These are phyloP conservation scores for Myotis brandtii DNA, from an alignment of 2,113 vertebrate species.

Conservation along the genomic window DNA sequence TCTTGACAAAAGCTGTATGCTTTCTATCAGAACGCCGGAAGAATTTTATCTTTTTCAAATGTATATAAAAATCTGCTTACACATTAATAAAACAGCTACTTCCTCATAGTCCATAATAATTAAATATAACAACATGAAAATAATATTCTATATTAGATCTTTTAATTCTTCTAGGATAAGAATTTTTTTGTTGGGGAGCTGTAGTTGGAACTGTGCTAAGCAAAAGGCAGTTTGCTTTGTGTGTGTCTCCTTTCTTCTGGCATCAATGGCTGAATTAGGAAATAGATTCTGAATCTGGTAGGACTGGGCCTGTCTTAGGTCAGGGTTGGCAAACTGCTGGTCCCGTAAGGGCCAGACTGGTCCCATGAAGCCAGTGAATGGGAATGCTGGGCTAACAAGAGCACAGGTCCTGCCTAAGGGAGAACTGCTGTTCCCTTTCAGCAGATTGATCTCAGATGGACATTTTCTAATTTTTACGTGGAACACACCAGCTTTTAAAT, in stretches of 20 bases:
- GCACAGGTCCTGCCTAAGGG: neutral
- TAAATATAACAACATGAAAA: neutral
- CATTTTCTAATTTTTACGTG: neutral
- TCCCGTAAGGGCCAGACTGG: too few species aligned
- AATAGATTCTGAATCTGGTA: neutral
- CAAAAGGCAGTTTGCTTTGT: neutral
- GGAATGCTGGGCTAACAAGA: neutral
- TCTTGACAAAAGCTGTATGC: constrained; percentile 26
- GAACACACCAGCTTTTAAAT: neutral
- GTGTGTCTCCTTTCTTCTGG: neutral
- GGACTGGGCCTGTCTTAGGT: neutral
- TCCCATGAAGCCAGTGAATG: neutral
- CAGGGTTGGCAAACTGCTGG: neutral
- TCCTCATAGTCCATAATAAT: neutral
- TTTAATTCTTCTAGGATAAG: neutral
- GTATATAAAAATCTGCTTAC: neutral
- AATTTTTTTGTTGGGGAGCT: neutral
- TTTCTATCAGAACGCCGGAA: constrained; percentile 73
- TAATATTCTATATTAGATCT: neutral
- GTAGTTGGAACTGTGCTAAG: neutral
- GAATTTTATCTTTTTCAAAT: constrained; percentile 53
- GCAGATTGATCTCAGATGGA: neutral
- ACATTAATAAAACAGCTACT: neutral
- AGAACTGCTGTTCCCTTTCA: neutral
- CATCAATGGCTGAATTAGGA: neutral